These are phyloP conservation scores for Mythimna lalbum DNA, from an alignment of 2,888 invertebrate species.

Conservation along the genomic window DNA sequence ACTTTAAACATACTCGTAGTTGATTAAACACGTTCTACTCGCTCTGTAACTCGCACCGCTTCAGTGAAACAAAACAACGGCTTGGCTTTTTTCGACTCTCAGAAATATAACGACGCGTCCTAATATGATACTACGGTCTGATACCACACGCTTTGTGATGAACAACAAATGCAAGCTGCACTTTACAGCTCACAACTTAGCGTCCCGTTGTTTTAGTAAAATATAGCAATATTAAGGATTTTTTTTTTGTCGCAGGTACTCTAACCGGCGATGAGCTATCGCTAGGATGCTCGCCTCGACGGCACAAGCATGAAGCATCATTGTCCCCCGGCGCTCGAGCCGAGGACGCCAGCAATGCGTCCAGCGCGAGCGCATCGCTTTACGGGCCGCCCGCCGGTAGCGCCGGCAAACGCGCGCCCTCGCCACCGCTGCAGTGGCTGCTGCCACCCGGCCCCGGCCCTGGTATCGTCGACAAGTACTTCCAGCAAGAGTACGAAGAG, in stretches of 20 bases:
- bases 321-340: conserved; percentile 93
- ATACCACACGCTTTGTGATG: neutral
- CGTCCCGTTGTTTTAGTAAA: neutral
- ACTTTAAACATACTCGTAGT: neutral
- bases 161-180: neutral
- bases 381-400: conserved; percentile 89
- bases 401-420: conserved; percentile 86
- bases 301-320: conserved; percentile 92
- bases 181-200: neutral
- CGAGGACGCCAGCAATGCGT: conserved; percentile 94
- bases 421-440: conserved; percentile 93
- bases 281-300: conserved; percentile 90
- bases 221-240: conserved; percentile 5
- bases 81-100: neutral
- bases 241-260: conserved; percentile 92
- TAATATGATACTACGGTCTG: neutral
- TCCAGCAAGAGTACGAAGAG: conserved; percentile 93
- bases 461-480: conserved; percentile 91
- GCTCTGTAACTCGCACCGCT: neutral
- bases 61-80: neutral
- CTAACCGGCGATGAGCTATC: conserved; percentile 95
- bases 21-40: neutral
- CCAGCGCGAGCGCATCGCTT: conserved; percentile 91
- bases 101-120: too few species aligned
- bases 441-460: conserved; percentile 93